Evolutionary conservation across 2,888 invertebrate species (phyloP).

Genomic region (Eupithecia dodoneata): DNA sequence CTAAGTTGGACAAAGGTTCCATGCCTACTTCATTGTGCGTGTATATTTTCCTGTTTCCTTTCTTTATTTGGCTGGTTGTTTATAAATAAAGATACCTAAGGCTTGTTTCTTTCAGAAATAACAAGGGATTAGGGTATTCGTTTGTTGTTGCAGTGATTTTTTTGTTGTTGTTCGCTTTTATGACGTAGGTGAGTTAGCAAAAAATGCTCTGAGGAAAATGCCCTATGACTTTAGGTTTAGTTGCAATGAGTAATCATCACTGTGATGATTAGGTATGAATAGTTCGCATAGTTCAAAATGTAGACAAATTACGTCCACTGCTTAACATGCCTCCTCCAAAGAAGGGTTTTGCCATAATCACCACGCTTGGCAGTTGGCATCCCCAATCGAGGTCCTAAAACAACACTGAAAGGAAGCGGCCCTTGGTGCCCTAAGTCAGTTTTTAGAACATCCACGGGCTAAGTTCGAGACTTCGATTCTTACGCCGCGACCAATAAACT

Average conservation of each 20-base stretch:
- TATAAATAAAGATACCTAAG: conserved; percentile 10
- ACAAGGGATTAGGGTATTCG: conserved; percentile 12
- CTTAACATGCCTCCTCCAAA: no score
- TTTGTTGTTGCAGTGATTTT: conserved; percentile 16
- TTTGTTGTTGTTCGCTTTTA: not conserved
- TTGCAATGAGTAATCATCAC: not conserved
- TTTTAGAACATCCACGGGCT: not conserved
- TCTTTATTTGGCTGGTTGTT: conserved; percentile 13
- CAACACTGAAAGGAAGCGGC: not conserved
- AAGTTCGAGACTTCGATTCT: not conserved
- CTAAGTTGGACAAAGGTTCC: conserved; percentile 30
- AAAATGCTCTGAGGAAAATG: not conserved
- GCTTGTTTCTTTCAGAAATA: conserved; percentile 10
- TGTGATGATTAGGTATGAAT: no score
- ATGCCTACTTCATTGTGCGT: conserved; percentile 15
- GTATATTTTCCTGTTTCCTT: conserved; percentile 14
- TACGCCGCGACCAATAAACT: not conserved
- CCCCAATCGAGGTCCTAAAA: no score
- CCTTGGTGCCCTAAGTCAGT: not conserved
- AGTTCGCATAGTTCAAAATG: no score
- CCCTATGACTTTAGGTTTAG: not conserved
- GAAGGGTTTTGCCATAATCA: no score
- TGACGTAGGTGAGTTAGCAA: not conserved
- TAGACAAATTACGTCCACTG: no score
- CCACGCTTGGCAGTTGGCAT: no score